Evolutionary conservation across 1,140 invertebrate species (phyloP).

Genomic region (Octopus sinensis): DNA sequence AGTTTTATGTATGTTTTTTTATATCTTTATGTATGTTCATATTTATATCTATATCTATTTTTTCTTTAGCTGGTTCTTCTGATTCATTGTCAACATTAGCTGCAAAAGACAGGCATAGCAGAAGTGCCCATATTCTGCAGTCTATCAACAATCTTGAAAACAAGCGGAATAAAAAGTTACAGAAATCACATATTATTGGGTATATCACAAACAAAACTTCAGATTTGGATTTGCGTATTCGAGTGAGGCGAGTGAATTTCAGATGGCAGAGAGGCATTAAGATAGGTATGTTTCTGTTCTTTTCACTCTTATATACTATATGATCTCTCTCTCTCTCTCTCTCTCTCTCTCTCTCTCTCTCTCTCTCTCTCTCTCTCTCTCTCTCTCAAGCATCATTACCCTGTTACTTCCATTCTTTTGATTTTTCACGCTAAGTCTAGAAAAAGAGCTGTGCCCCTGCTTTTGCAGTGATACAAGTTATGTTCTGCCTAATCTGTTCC

Average conservation of each 20-base stretch:
- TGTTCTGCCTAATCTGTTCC: no score
- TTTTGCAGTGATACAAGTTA: no score
- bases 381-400: not conserved
- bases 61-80: not conserved
- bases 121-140: conserved; percentile 15
- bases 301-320: no score
- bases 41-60: not conserved
- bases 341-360: not conserved
- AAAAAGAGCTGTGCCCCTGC: no score
- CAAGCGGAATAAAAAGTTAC: conserved; percentile 65
- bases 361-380: not conserved
- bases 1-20: no score
- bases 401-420: no score
- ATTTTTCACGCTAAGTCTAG: no score
- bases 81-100: not conserved
- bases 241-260: conserved; percentile 73
- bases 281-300: conserved; percentile 65
- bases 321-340: not conserved
- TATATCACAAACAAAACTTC: conserved; percentile 59
- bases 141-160: conserved; percentile 63
- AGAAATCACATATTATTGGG: conserved; percentile 70
- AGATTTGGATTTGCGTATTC: conserved; percentile 59
- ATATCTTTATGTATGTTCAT: no score
- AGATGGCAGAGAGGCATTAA: conserved; percentile 89
- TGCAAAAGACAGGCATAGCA: not conserved